phyloP scores from a whole-genome alignment of 2,113 vertebrate genomes.

The Triplophysa dalaica region DNA sequence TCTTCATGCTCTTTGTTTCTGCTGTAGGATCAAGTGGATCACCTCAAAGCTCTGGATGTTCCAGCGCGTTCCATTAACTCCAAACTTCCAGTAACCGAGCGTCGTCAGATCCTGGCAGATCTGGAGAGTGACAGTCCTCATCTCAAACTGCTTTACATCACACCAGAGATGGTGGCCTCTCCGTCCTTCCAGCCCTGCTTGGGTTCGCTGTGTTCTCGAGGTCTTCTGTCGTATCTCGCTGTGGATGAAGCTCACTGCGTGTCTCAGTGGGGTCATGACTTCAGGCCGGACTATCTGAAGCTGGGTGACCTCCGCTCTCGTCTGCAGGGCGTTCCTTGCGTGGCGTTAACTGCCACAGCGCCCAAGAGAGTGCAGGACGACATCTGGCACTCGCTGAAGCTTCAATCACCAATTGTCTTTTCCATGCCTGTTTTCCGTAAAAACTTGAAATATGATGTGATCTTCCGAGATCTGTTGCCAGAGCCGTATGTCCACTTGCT shows the following conservation, averaged over 20 bases:
- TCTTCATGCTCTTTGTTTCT: neutral
- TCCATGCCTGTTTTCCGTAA: slow-evolving; percentile 87
- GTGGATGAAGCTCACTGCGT: slow-evolving; percentile 97
- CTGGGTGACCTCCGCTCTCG: slow-evolving; percentile 81
- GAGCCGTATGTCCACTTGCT: slow-evolving; percentile 81
- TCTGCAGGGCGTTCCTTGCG: slow-evolving; percentile 76
- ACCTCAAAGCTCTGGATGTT: slow-evolving; percentile 83
- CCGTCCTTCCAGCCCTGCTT: slow-evolving; percentile 86
- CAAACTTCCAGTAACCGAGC: slow-evolving; percentile 82
- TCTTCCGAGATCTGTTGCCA: slow-evolving; percentile 85
- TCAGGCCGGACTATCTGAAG: slow-evolving; percentile 92
- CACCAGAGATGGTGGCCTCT: slow-evolving; percentile 93
- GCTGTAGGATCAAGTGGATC: slow-evolving; percentile 90
- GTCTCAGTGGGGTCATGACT: slow-evolving; percentile 98
- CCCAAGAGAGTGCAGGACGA: slow-evolving; percentile 88
- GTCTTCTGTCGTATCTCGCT: slow-evolving; percentile 85
- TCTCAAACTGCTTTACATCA: slow-evolving; percentile 92
- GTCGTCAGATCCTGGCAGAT: slow-evolving; percentile 81
- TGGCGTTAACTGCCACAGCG: slow-evolving; percentile 93
- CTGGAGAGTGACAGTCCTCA: slow-evolving; percentile 79
- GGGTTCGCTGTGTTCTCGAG: slow-evolving; percentile 78
- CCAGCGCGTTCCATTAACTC: slow-evolving; percentile 90
- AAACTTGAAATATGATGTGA: slow-evolving; percentile 92
- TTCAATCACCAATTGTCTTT: slow-evolving; percentile 80
- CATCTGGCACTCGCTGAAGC: slow-evolving; percentile 75